Evolutionary conservation across 1,140 invertebrate species (phyloP).

Genomic region (Diachasmimorpha longicaudata): DNA sequence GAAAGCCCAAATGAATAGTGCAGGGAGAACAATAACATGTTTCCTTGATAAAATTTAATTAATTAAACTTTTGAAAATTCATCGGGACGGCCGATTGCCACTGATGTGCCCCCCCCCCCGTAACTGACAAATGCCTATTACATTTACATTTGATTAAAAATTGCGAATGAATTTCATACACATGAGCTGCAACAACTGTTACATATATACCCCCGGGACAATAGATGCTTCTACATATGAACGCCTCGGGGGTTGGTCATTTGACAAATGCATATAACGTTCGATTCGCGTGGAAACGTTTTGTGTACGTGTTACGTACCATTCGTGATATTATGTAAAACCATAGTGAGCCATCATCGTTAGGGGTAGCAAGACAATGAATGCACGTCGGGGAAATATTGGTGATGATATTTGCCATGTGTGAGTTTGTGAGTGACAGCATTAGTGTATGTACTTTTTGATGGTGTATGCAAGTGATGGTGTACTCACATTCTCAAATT

Average conservation of each 20-base stretch:
- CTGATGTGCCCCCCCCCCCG: not conserved
- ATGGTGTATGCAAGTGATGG: too few species aligned
- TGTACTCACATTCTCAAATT: not conserved
- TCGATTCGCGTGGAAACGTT: conserved; percentile 5
- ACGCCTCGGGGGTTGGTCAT: not conserved
- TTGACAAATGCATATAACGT: conserved; percentile 5
- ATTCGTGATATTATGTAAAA: conserved; percentile 15
- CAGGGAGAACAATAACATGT: too few species aligned
- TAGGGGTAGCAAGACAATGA: not conserved
- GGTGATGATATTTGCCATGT: not conserved
- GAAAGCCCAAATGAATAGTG: too few species aligned
- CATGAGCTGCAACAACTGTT: not conserved
- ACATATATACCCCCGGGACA: not conserved
- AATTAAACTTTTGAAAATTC: not conserved
- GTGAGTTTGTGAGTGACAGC: not conserved
- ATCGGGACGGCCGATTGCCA: not conserved
- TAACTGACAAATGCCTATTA: not conserved
- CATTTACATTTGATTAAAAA: conserved; percentile 5
- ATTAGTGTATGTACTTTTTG: too few species aligned
- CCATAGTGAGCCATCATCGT: conserved; percentile 10
- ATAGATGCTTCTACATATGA: not conserved
- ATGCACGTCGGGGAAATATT: not conserved
- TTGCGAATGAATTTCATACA: not conserved
- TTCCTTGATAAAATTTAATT: too few species aligned
- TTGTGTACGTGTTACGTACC: not conserved